A percentile compares a stretch with the other conserved stretches of the same genome.
Conservation (phyloP, 2,113 vertebrate genomes). For the Chionis minor region DNA sequence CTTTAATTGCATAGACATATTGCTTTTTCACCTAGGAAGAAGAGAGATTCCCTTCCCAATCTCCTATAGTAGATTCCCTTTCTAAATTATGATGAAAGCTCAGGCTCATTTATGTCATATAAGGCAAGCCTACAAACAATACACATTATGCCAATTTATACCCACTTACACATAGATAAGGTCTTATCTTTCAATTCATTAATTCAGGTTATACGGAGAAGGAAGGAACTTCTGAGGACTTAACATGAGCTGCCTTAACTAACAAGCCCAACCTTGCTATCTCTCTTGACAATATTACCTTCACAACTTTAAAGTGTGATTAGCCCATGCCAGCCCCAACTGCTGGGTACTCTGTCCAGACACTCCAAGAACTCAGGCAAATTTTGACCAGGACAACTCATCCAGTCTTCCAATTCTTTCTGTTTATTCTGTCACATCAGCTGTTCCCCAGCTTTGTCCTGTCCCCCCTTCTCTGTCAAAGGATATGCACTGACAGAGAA, state of each 20-base stretch:
- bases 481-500: background rate
- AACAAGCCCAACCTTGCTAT: background rate
- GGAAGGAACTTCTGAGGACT: background rate
- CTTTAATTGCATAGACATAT: background rate
- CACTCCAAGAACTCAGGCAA: background rate
- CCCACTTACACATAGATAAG: background rate
- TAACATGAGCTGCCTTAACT: conserved; percentile 7
- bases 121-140: background rate
- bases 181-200: conserved; percentile 42
- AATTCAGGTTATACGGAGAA: conserved; percentile 22
- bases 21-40: background rate
- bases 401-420: background rate
- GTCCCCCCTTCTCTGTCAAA: background rate
- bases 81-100: background rate
- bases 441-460: background rate
- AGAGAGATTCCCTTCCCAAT: background rate
- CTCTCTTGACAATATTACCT: background rate
- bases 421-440: background rate
- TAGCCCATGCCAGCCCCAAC: background rate
- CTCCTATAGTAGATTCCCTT: background rate
- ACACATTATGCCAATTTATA: background rate
- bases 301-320: background rate
- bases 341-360: background rate
- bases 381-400: background rate
- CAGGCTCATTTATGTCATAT: background rate